Conservation (phyloP, 1,140 invertebrate species). For the Ridgeia piscesae region DNA sequence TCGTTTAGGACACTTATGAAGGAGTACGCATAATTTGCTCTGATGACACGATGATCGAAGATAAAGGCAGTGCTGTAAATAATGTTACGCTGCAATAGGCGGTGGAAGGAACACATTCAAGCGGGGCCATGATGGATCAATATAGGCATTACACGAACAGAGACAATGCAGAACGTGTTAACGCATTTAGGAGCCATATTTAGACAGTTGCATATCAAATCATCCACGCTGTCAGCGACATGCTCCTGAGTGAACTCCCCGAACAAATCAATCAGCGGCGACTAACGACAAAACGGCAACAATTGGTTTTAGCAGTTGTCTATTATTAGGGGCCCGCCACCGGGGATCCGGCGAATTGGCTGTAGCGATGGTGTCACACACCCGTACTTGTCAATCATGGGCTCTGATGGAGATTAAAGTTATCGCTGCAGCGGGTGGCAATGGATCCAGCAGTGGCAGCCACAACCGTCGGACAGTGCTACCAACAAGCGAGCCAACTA, state of each 20-base stretch:
- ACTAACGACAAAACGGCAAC: not conserved
- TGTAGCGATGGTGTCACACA: not conserved
- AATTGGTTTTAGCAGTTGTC: not conserved
- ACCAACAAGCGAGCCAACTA: constrained; percentile 3
- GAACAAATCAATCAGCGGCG: not conserved
- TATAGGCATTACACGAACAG: not conserved
- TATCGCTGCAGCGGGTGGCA: not conserved
- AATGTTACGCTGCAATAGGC: not conserved
- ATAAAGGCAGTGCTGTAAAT: not conserved
- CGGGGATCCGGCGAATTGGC: not conserved
- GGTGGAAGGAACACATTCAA: not conserved
- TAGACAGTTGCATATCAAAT: not conserved
- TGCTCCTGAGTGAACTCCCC: not conserved
- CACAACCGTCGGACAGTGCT: not conserved
- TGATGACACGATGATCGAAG: not conserved
- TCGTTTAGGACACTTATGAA: not conserved
- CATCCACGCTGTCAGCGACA: not conserved
- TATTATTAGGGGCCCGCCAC: not conserved
- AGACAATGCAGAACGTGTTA: not conserved
- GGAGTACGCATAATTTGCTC: not conserved
- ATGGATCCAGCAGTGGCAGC: not conserved
- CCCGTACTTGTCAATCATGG: not conserved
- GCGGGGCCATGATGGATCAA: not conserved
- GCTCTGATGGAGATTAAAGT: not conserved
- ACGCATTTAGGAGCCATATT: not conserved